Evolutionary conservation across 2,888 invertebrate species (phyloP).

Genomic region (Drosophila colorata): DNA sequence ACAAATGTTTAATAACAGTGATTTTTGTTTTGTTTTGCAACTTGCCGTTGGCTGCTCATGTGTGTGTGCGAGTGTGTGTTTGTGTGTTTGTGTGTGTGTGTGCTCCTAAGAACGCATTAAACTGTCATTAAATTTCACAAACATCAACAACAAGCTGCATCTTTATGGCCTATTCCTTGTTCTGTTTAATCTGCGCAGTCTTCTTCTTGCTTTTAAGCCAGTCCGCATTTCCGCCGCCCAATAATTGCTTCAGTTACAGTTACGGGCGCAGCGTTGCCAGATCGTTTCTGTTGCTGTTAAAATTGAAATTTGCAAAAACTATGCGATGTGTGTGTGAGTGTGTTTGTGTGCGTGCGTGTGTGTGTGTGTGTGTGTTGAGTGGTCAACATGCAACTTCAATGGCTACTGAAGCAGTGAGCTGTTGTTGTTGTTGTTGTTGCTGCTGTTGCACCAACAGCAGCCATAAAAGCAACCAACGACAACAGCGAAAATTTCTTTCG

Average conservation of each 20-base stretch:
- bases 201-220: constrained; percentile 2
- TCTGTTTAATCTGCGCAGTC: neutral
- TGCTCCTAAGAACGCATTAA: constrained; percentile 44
- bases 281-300: constrained; percentile 25
- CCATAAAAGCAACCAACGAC: constrained; percentile 41
- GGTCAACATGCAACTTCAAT: constrained; percentile 63
- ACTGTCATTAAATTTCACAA: constrained; percentile 46
- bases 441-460: constrained; percentile 18
- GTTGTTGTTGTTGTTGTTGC: constrained; percentile 21
- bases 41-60: neutral
- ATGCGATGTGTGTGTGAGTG: constrained; percentile 13
- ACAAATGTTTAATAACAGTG: constrained; percentile 40
- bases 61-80: neutral
- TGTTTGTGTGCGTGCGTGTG: constrained; percentile 8
- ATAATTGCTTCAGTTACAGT: constrained; percentile 24
- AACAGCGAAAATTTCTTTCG: constrained; percentile 67
- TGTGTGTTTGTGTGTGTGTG: constrained; percentile 6
- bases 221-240: neutral
- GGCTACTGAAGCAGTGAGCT: constrained; percentile 44
- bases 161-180: neutral
- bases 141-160: constrained; percentile 26
- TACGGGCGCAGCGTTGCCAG: constrained; percentile 50
- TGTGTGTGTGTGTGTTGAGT: constrained; percentile 25
- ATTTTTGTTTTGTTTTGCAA: constrained; percentile 12
- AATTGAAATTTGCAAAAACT: constrained; percentile 56